These are phyloP conservation scores for Sesia apiformis DNA, from an alignment of 2,888 invertebrate species.

Conservation along the genomic window DNA sequence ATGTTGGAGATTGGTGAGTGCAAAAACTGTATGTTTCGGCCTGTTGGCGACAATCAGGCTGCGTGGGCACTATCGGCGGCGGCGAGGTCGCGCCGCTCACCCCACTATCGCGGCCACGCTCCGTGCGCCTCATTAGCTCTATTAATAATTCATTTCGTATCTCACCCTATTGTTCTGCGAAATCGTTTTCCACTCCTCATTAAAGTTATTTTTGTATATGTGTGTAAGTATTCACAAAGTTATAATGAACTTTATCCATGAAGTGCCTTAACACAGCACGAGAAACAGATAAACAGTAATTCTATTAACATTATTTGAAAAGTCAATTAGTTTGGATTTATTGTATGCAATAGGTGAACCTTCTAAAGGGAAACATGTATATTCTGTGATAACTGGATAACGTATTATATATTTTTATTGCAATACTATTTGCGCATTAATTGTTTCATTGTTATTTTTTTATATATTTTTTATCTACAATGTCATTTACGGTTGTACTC, in stretches of 20 bases:
- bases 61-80: constrained; percentile 63
- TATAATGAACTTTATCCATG: not conserved
- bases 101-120: constrained; percentile 51
- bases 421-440: too few relatives aligned
- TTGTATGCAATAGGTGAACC: too few relatives aligned
- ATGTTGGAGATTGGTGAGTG: constrained; percentile 16
- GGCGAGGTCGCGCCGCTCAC: constrained; percentile 66
- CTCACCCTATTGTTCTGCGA: constrained; percentile 57
- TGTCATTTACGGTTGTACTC: too few relatives aligned
- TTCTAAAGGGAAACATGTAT: too few relatives aligned
- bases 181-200: constrained; percentile 43
- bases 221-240: not conserved
- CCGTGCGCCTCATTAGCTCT: constrained; percentile 57
- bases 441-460: too few relatives aligned
- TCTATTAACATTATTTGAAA: too few relatives aligned
- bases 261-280: too few relatives aligned
- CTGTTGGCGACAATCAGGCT: constrained; percentile 67
- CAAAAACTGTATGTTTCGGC: constrained; percentile 4
- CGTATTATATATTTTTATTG: too few relatives aligned
- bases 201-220: not conserved
- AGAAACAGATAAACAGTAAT: too few relatives aligned
- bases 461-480: too few relatives aligned
- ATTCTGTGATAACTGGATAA: too few relatives aligned
- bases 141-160: constrained; percentile 68
- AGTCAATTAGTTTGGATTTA: too few relatives aligned